Base-by-base conservation (phyloP, 2,797 vertebrate species). In the Crenichthys baileyi region DNA sequence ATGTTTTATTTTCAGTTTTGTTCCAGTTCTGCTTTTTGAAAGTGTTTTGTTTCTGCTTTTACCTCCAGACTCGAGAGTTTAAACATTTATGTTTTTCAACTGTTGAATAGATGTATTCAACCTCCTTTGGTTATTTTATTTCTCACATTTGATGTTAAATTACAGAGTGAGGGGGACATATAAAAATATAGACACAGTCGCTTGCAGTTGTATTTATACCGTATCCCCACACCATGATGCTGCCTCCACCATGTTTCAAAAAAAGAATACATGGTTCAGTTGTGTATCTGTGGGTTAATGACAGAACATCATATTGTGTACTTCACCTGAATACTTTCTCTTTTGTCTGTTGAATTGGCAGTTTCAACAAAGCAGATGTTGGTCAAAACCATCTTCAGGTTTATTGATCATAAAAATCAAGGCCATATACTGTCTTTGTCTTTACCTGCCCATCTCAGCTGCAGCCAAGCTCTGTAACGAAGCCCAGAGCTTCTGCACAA, bases 31-130 rank as follows among this genome's bases (percentile, higher is more conserved):
- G 39, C 79, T n/a, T 80, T 86, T 85, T 83, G 5, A 76, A 87
- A 46, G 80, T 88, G 60, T 85, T 75, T 24, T 46, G 78, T 87
- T 78, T 76, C 9, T 82, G 29, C 31, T 84, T 85, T 83, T 78
- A 81, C 85, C 84, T 93, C 91, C 88, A 91, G 91, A 92, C 93
- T 90, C 82, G 87, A 89, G 93, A 90, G 77, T 84, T 91, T 83
- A 75, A 63, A 68, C 70, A 29, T 76, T 77, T 60, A 20, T 77
- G n/a, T 24, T 56, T 70, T 56, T 70, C 18, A 39, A 48, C 51
- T 79, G 39, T 53, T 53, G 39, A 53, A 53, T 18, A 53, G 18
- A 20, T 53, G 18, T 15, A 44, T 44, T 44, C 5, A n/a, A 15
- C 5, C 18, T 20, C 16, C 18, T 53, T 53, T n/a, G 5, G 12